A percentile compares a stretch with the other conserved stretches of the same genome.
phyloP scores from a whole-genome alignment of 1,140 invertebrate species.

The Nasonia vitripennis region DNA sequence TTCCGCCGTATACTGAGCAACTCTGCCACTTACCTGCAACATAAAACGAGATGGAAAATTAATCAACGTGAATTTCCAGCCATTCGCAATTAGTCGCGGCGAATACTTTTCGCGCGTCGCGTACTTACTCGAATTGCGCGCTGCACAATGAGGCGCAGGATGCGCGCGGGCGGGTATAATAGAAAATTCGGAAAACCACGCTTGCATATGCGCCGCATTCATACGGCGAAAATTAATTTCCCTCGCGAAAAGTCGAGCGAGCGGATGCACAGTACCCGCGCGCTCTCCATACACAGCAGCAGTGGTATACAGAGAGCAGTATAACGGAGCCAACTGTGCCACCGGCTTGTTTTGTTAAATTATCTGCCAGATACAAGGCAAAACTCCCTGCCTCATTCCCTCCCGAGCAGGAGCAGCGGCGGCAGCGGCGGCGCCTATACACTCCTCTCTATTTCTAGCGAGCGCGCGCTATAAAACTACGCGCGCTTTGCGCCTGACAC shows the following conservation, averaged over 20 bases:
- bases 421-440: background rate
- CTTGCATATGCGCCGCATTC: background rate
- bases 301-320: no score
- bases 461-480: background rate
- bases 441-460: conserved; percentile 7
- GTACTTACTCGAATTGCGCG: no score
- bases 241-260: conserved; percentile 10
- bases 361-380: conserved; percentile 44
- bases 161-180: background rate
- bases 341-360: conserved; percentile 43
- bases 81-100: no score
- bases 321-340: conserved; percentile 8
- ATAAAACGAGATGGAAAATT: background rate
- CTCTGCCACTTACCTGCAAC: background rate
- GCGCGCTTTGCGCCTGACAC: conserved; percentile 25
- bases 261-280: background rate
- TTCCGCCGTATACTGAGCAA: background rate
- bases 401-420: no score
- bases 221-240: conserved; percentile 30
- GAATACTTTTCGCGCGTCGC: no score
- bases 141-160: no score
- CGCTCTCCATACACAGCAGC: background rate
- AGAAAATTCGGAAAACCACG: conserved; percentile 30
- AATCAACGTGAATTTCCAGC: no score
- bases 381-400: background rate